A percentile compares a stretch with the other conserved stretches of the same genome.
phyloP scores from a whole-genome alignment of 2,113 vertebrate genomes.

The Ursus arctos region DNA sequence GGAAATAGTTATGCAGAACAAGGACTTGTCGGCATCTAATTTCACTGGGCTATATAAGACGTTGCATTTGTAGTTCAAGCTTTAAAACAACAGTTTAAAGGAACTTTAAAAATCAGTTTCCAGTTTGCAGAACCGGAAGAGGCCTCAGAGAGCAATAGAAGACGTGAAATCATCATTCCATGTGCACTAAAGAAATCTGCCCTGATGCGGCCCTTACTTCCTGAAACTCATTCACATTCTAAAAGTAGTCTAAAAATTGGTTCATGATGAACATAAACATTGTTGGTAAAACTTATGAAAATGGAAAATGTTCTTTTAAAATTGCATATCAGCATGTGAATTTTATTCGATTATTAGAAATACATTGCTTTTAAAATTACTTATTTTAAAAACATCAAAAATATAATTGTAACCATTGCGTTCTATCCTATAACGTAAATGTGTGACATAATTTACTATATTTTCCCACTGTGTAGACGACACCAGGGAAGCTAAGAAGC shows the following conservation, averaged over 20 bases:
- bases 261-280: background rate
- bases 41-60: constrained; percentile 25
- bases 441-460: background rate
- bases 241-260: background rate
- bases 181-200: background rate
- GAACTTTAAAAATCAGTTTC: too few species aligned
- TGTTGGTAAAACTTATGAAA: background rate
- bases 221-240: background rate
- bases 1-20: background rate
- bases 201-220: background rate
- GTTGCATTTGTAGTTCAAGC: background rate
- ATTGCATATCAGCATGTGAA: background rate
- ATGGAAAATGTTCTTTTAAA: constrained; percentile 24
- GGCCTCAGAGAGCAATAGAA: background rate
- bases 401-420: background rate
- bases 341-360: background rate
- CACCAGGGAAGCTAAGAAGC: background rate
- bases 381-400: constrained; percentile 47
- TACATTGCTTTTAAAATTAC: background rate
- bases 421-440: background rate
- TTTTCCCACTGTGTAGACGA: background rate
- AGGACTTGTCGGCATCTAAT: background rate
- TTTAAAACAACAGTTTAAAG: background rate
- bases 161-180: background rate
- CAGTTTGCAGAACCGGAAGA: background rate